Evolutionary conservation across 1,140 invertebrate genomes (phyloP), one percentile per base, ranked within the genome.

Genomic region (Armadillidium nasatum): DNA sequence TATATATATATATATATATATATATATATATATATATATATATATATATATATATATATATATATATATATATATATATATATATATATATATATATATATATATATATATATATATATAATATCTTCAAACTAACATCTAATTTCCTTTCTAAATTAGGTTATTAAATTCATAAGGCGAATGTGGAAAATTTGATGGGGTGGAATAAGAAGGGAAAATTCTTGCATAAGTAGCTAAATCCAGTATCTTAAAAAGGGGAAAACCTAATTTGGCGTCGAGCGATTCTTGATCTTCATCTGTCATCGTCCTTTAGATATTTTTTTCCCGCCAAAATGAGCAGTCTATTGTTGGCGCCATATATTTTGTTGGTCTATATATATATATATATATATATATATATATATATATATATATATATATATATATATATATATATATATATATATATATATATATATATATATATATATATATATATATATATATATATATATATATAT

Each of bases 231-330:
- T 60, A 60, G 50, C 50, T 60, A 15, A 60, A 60, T 60, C 50
- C 50, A 60, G 50, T 19, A 1, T 60, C 50, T 75, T 44, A 75
- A 75, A 75, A 54, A 75, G 66, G 73, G 22, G 33, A 23, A 68
- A 67, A 75, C 23, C 11, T 75, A 75, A 75, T 75, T 74, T 75
- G 45, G 73, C 66, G 50, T 19, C 43, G 11, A 44, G 44, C 73
- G 60, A 21, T 54, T 44, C 66, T 74, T 75, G 73, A 75, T 75
- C 73, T 74, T 75, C 73, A 75, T 75, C 73, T 75, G 73, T 75
- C 73, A 75, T 75, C 60, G 67, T 60, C 46, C 23, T 75, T 33
- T 33, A 33, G 33, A 33, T 33, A 33, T 33, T 33, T 22, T 75
- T 11, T 44, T 43, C 19, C 45, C 33, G 73, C 73, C 3, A 75